Percentiles rank a stretch among this genome's conserved stretches.
phyloP scores from a whole-genome alignment of 2,113 vertebrate genomes.

The Nettapus auritus region DNA sequence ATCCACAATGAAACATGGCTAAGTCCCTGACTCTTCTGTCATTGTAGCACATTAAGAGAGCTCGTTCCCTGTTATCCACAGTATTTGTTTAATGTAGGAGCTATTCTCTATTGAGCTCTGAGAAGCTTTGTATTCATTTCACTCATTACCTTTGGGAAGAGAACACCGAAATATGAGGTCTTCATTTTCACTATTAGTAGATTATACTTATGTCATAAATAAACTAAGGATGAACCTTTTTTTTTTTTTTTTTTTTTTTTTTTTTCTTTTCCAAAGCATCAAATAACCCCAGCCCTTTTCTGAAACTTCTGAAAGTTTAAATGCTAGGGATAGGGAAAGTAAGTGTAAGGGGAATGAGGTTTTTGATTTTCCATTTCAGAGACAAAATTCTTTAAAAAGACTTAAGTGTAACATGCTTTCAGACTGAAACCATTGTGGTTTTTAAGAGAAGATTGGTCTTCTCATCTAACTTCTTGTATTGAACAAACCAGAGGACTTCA shows the following conservation, averaged over 20 bases:
- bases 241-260: too few relatives aligned
- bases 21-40: background rate
- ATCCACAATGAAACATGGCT: background rate
- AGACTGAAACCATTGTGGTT: background rate
- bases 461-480: background rate
- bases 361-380: background rate
- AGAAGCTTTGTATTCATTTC: slow-evolving; percentile 24
- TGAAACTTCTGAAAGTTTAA: background rate
- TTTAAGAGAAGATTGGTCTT: background rate
- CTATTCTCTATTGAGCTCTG: background rate
- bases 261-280: background rate
- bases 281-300: background rate
- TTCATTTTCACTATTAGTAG: background rate
- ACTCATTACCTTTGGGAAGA: background rate
- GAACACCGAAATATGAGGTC: background rate
- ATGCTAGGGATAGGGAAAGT: background rate
- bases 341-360: background rate
- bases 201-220: background rate
- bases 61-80: background rate
- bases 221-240: background rate
- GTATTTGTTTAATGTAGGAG: slow-evolving; percentile 43
- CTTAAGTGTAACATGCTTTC: background rate
- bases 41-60: background rate
- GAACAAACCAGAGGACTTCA: background rate
- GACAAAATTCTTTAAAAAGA: background rate